Conservation (phyloP, 2,888 invertebrate species). For the Ptilodon capucinus region DNA sequence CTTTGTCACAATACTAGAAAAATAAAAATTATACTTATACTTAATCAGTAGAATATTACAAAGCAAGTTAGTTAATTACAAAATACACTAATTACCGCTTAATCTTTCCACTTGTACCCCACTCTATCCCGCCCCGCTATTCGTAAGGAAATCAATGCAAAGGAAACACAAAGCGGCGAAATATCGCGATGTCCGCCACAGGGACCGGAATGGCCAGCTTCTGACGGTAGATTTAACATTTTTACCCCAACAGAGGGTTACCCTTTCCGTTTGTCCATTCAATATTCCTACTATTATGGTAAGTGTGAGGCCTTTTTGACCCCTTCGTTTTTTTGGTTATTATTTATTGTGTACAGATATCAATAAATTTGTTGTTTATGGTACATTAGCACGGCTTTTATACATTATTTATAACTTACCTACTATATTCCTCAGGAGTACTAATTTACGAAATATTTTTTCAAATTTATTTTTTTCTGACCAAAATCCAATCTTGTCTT, state of each 20-base stretch:
- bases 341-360: slow-evolving; percentile 65
- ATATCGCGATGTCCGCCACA: slow-evolving; percentile 73
- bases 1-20: not conserved
- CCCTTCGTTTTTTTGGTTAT: slow-evolving; percentile 60
- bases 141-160: slow-evolving; percentile 71
- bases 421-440: too few species aligned
- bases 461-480: too few species aligned
- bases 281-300: slow-evolving; percentile 61
- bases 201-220: slow-evolving; percentile 65
- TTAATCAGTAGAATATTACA: too few species aligned
- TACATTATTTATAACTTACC: slow-evolving; percentile 3
- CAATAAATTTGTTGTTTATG: slow-evolving; percentile 70
- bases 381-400: slow-evolving; percentile 66
- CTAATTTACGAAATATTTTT: too few species aligned
- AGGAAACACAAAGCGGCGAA: slow-evolving; percentile 73
- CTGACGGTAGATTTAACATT: slow-evolving; percentile 69
- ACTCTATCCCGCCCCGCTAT: slow-evolving; percentile 46
- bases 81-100: slow-evolving; percentile 1
- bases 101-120: slow-evolving; percentile 28
- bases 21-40: not conserved
- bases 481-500: too few species aligned
- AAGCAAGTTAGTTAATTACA: too few species aligned
- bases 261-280: slow-evolving; percentile 65
- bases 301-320: slow-evolving; percentile 64
- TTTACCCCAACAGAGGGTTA: slow-evolving; percentile 36